phyloP scores from a whole-genome alignment of 2,797 vertebrate genomes.

The Bufotes viridis region DNA sequence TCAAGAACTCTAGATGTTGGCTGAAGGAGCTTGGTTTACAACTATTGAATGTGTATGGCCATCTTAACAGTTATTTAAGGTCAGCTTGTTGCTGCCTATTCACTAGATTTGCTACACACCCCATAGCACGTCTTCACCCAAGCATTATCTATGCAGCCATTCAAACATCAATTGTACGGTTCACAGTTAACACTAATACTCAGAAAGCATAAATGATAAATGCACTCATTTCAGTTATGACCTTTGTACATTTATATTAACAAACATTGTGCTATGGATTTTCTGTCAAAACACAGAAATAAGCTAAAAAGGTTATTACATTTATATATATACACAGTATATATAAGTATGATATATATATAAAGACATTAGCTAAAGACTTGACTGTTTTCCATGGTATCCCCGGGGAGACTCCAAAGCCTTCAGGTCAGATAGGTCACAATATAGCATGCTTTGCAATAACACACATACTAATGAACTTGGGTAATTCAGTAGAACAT shows the following conservation, averaged over 20 bases:
- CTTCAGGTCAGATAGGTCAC: not conserved
- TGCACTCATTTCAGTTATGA: constrained; percentile 4
- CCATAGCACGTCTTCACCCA: too few relatives aligned
- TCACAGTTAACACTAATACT: not conserved
- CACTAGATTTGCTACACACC: too few relatives aligned
- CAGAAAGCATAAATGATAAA: not conserved
- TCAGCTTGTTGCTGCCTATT: too few relatives aligned
- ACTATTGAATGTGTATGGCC: too few relatives aligned
- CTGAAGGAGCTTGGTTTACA: too few relatives aligned
- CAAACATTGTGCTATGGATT: constrained; percentile 4
- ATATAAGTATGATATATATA: not conserved
- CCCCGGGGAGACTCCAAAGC: too few relatives aligned
- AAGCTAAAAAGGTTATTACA: not conserved
- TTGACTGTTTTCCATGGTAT: too few relatives aligned
- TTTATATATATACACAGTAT: too few relatives aligned
- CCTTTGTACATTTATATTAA: not conserved
- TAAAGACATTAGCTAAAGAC: not conserved
- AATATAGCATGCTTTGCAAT: not conserved
- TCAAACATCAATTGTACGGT: too few relatives aligned
- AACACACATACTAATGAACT: not conserved
- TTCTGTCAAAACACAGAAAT: not conserved
- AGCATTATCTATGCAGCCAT: too few relatives aligned
- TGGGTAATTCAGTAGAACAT: not conserved
- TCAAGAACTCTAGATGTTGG: too few relatives aligned
- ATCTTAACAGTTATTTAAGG: too few relatives aligned